Base-by-base conservation (phyloP, 2,888 invertebrate species). In the Pyrrhosoma nymphula region DNA sequence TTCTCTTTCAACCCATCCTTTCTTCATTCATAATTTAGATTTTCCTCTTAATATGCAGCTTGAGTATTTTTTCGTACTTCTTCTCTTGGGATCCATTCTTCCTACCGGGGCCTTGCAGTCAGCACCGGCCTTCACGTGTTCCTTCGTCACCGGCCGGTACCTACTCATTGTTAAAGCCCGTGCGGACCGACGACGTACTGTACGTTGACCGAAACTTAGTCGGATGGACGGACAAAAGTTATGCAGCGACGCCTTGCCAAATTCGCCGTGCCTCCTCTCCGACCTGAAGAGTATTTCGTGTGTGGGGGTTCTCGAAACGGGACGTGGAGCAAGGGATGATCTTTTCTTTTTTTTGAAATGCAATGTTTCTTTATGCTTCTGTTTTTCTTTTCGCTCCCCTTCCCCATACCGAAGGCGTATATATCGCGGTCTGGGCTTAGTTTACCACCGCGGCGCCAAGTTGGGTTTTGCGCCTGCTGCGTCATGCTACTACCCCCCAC, bases 21-120 rank as follows among this genome's bases (percentile, higher is more conserved):
- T 35, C 82, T 82, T 82, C 82, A 35, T 82, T 82, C 82, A 82
- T 82, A 82, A 82, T 35, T 30, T 82, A 82, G 82, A 82, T 82
- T 82, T 82, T 35, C 82, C 35, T 82, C 82, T 82, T 35, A 82
- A 82, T 82, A 82, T 82, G 82, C 82, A 82, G 82, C 35, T 35
- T 18, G 82, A 26, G 23, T n/a, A 10, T 69, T 26, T 69, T 69
- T 69, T 69, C 26, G 23, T 12, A 69, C 16, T 82, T 69, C 0
- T 35, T 30, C 82, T 16, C 16, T 35, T 30, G 10, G 26, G 14
- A 35, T 35, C 82, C 82, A 35, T 35, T 82, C 82, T 82, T 82
- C 14, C 30, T 4, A 12, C 18, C 30, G 10, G 35, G 35, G 6
- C 82, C n/a, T 35, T 8, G 35, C 82, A 35, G 16, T 35, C 82